Evolutionary conservation across 2,888 invertebrate genomes (phyloP).

Genomic region (Sycophila texana): DNA sequence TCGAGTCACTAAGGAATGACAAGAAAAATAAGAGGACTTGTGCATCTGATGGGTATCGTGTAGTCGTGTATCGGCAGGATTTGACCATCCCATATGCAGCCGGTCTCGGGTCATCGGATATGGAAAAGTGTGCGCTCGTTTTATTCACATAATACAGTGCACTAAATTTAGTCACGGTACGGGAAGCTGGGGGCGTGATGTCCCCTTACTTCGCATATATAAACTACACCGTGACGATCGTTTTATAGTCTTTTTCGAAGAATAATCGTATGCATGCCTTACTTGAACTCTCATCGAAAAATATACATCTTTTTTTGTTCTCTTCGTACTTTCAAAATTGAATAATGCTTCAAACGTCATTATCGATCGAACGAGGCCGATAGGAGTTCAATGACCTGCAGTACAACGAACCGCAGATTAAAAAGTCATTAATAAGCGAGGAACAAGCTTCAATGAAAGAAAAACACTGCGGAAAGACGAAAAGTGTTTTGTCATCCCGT

Average conservation of each 20-base stretch:
- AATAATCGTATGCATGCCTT: slow-evolving; percentile 67
- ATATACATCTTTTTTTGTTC: neutral
- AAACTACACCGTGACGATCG: slow-evolving; percentile 59
- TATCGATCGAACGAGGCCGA: neutral
- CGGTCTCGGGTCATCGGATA: slow-evolving; percentile 7
- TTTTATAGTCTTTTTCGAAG: slow-evolving; percentile 70
- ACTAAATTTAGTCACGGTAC: slow-evolving; percentile 71
- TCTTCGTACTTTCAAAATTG: no score
- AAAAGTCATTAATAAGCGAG: slow-evolving; percentile 1
- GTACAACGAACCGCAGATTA: neutral
- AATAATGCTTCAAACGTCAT: no score
- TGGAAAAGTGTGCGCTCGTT: slow-evolving; percentile 26
- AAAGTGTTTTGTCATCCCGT: slow-evolving; percentile 67
- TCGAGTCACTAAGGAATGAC: neutral
- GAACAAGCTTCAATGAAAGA: neutral
- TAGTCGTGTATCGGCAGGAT: slow-evolving; percentile 35
- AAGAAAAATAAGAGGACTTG: neutral
- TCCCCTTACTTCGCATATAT: slow-evolving; percentile 38
- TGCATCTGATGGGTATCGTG: slow-evolving; percentile 16
- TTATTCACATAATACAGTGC: slow-evolving; percentile 69
- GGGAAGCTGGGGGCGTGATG: slow-evolving; percentile 65
- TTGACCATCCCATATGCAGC: slow-evolving; percentile 23
- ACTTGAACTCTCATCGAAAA: slow-evolving; percentile 61
- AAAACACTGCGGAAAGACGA: slow-evolving; percentile 55
- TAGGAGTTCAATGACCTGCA: slow-evolving; percentile 3